Conservation (phyloP, 2,113 vertebrate genomes). For the Rynchops niger region DNA sequence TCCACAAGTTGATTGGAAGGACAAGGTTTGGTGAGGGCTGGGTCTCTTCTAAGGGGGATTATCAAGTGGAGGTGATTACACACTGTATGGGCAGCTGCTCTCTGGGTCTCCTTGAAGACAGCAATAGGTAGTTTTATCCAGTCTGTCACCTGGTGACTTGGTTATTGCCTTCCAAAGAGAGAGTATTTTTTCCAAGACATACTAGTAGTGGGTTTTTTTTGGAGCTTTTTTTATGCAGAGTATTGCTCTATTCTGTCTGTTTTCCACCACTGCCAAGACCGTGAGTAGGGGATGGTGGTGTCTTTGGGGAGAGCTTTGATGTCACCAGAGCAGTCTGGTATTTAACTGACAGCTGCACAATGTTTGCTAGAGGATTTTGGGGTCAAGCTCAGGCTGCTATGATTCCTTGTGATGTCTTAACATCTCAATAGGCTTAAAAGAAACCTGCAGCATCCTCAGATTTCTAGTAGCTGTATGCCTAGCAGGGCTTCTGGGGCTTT, state of each 20-base stretch:
- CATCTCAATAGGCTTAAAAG: not conserved
- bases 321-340: not conserved
- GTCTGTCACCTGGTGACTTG: not conserved
- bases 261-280: not conserved
- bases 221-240: not conserved
- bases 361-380: not conserved
- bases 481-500: not conserved
- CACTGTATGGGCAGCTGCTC: not conserved
- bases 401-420: not conserved
- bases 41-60: not conserved
- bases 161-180: not conserved
- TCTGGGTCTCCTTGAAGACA: not conserved
- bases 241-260: not conserved
- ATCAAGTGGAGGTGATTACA: not conserved
- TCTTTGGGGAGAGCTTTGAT: not conserved
- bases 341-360: not conserved
- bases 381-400: not conserved
- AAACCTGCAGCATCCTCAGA: not conserved
- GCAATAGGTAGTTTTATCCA: not conserved
- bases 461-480: not conserved
- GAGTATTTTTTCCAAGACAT: not conserved
- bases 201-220: too few species aligned
- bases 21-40: not conserved
- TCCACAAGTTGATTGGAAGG: not conserved
- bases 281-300: not conserved